Evolutionary conservation across 1,140 invertebrate genomes (phyloP).

Genomic region (Drosophila miranda): DNA sequence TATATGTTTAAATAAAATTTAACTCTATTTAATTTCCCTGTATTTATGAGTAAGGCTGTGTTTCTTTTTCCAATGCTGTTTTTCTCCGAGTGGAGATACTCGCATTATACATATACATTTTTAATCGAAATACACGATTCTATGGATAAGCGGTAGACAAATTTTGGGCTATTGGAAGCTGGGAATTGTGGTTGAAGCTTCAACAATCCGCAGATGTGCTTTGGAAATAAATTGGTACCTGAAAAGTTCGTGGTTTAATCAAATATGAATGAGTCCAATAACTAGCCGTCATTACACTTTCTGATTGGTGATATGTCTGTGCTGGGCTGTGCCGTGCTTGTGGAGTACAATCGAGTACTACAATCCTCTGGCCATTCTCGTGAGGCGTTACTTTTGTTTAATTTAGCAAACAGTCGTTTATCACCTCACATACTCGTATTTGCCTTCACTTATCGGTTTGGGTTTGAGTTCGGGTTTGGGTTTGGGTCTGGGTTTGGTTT

Average conservation of each 20-base stretch:
- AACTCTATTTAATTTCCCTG: too few relatives aligned
- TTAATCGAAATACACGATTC: background rate
- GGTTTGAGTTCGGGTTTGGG: background rate
- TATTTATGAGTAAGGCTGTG: too few relatives aligned
- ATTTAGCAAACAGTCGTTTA: slow-evolving; percentile 69
- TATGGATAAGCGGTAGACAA: too few relatives aligned
- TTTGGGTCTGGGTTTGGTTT: background rate
- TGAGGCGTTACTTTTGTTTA: slow-evolving; percentile 68
- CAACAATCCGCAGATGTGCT: background rate
- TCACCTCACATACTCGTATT: slow-evolving; percentile 58
- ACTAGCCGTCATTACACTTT: slow-evolving; percentile 18
- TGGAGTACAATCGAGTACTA: too few relatives aligned
- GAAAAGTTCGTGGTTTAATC: slow-evolving; percentile 15
- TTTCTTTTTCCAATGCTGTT: too few relatives aligned
- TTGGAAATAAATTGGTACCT: background rate
- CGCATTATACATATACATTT: too few relatives aligned
- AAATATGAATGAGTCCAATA: slow-evolving; percentile 31
- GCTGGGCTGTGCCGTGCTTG: background rate
- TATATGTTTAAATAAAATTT: too few relatives aligned
- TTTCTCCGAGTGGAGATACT: too few relatives aligned
- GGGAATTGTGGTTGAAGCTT: background rate
- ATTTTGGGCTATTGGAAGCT: too few relatives aligned
- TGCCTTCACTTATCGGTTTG: slow-evolving; percentile 71
- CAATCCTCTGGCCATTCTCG: slow-evolving; percentile 31
- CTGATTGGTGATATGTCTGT: slow-evolving; percentile 34